A percentile compares a stretch with the other conserved stretches of the same genome.
These are phyloP conservation scores for Trachymyrmex septentrionalis DNA, from an alignment of 1,140 invertebrate genomes.

Conservation along the genomic window DNA sequence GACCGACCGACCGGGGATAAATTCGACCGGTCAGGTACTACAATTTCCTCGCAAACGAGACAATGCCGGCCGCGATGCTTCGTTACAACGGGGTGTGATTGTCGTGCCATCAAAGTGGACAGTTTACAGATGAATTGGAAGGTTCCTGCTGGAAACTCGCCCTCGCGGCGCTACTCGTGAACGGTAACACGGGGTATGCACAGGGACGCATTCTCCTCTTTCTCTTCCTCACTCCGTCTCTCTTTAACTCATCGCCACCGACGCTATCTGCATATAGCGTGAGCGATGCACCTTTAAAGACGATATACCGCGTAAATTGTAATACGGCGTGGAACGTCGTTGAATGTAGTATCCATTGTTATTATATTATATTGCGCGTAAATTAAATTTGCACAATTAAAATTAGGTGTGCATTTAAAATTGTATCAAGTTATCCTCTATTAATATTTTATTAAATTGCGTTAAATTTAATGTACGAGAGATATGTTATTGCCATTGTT, in stretches of 20 bases:
- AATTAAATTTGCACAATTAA: too few species aligned
- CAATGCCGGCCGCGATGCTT: conserved; percentile 80
- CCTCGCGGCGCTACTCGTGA: conserved; percentile 49
- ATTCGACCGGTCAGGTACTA: conserved; percentile 79
- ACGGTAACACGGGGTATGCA: conserved; percentile 62
- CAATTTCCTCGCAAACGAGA: conserved; percentile 82
- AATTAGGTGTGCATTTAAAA: too few species aligned
- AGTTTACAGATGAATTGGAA: conserved; percentile 85
- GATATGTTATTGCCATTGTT: not conserved
- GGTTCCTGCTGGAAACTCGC: conserved; percentile 63
- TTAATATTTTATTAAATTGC: not conserved
- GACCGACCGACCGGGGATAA: conserved; percentile 71
- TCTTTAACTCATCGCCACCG: conserved; percentile 24
- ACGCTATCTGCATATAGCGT: conserved; percentile 51
- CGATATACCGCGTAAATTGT: conserved; percentile 20
- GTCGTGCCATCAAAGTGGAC: conserved; percentile 86
- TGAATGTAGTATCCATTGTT: not conserved
- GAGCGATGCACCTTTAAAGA: conserved; percentile 42
- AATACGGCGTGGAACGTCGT: not conserved
- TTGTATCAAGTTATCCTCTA: not conserved
- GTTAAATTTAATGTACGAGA: not conserved
- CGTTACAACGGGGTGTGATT: conserved; percentile 85
- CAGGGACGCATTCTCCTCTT: conserved; percentile 56
- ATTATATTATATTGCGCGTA: too few species aligned
- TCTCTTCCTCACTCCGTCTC: not conserved